Conservation (phyloP, 1,140 invertebrate species). For the Cyclina sinensis region DNA sequence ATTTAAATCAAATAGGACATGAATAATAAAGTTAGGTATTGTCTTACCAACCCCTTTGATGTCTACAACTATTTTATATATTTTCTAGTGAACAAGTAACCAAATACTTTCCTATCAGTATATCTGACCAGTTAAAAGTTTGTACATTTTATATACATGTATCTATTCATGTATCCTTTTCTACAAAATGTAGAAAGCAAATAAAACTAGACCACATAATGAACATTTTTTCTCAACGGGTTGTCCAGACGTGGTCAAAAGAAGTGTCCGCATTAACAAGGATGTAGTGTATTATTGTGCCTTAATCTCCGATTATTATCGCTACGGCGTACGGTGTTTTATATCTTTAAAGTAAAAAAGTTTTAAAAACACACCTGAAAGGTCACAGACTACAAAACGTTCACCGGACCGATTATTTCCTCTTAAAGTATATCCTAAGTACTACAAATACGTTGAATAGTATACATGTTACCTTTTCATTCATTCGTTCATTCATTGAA, state of each 20-base stretch:
- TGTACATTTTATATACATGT: too few relatives aligned
- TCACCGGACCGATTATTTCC: neutral
- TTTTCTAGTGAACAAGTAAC: too few relatives aligned
- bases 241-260: neutral
- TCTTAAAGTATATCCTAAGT: neutral
- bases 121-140: too few relatives aligned
- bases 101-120: too few relatives aligned
- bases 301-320: neutral
- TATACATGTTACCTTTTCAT: neutral
- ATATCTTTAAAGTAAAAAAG: neutral
- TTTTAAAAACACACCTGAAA: neutral
- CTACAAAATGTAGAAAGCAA: too few relatives aligned
- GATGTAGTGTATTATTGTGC: neutral
- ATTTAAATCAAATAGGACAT: too few relatives aligned
- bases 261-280: neutral
- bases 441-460: neutral
- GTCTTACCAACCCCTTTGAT: too few relatives aligned
- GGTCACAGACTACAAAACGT: neutral
- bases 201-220: neutral
- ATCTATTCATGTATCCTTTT: too few relatives aligned
- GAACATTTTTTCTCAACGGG: constrained; percentile 9
- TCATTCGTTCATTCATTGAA: neutral
- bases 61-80: too few relatives aligned
- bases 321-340: too few relatives aligned
- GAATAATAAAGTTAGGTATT: too few relatives aligned